phyloP scores from a whole-genome alignment of 2,888 invertebrate genomes.

The Scelioninae gen. 1 region DNA sequence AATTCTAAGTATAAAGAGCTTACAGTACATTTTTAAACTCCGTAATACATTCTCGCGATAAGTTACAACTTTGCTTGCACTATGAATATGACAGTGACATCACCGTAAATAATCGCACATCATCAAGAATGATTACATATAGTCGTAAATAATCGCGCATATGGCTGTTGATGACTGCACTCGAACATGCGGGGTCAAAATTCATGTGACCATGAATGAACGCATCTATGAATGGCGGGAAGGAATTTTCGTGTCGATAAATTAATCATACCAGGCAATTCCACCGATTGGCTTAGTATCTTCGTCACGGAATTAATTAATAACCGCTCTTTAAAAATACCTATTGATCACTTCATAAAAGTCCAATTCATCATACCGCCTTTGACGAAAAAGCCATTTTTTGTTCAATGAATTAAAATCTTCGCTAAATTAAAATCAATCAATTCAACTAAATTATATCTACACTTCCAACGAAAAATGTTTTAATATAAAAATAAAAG shows the following conservation, averaged over 20 bases:
- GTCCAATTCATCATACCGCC: constrained; percentile 11
- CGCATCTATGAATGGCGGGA: constrained; percentile 14
- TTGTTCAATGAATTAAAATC: neutral
- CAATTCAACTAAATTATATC: neutral
- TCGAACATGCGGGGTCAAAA: constrained; percentile 36
- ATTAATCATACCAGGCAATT: constrained; percentile 13
- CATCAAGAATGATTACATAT: constrained; percentile 34
- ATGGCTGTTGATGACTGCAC: constrained; percentile 26
- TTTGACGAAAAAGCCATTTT: constrained; percentile 9
- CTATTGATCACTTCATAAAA: constrained; percentile 7
- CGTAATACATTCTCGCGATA: neutral
- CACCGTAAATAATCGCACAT: constrained; percentile 36
- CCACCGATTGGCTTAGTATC: neutral
- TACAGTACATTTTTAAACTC: neutral
- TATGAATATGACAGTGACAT: constrained; percentile 26
- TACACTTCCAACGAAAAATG: too few relatives aligned
- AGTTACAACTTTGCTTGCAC: neutral
- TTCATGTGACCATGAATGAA: constrained; percentile 33
- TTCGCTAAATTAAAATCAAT: neutral
- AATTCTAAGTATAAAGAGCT: neutral
- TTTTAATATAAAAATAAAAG: too few relatives aligned
- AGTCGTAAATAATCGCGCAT: constrained; percentile 32
- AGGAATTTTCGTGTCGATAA: constrained; percentile 15
- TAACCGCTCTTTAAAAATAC: neutral
- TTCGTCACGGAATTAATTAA: constrained; percentile 11